Conservation (phyloP, 2,797 vertebrate species). For the Acanthopagrus latus region DNA sequence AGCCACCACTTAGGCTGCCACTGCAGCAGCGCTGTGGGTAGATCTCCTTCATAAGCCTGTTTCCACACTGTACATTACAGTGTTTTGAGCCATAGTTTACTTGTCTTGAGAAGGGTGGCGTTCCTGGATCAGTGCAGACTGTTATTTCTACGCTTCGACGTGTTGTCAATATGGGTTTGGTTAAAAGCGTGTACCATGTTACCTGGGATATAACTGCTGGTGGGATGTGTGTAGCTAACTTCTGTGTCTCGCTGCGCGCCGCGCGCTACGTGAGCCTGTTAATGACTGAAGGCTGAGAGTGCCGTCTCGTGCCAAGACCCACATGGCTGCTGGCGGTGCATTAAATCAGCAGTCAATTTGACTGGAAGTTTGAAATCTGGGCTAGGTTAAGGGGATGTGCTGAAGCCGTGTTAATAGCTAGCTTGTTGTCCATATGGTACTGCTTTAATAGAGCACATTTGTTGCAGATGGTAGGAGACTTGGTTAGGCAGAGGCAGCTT, state of each 20-base stretch:
- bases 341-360: constrained; percentile 93
- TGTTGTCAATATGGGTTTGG: constrained; percentile 41
- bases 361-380: constrained; percentile 92
- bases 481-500: constrained; percentile 89
- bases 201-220: constrained; percentile 57
- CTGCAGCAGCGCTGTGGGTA: constrained; percentile 58
- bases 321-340: constrained; percentile 89
- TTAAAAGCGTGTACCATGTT: constrained; percentile 44
- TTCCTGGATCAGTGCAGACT: constrained; percentile 42
- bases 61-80: constrained; percentile 65
- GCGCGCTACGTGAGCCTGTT: constrained; percentile 68
- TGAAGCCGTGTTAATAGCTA: constrained; percentile 95
- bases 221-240: constrained; percentile 58
- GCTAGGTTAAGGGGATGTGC: constrained; percentile 88
- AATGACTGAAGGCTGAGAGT: constrained; percentile 81
- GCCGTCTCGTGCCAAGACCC: constrained; percentile 86
- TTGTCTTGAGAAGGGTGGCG: constrained; percentile 38
- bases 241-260: constrained; percentile 60
- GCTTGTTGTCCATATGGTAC: constrained; percentile 97
- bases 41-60: constrained; percentile 61
- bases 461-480: constrained; percentile 96
- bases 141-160: constrained; percentile 3
- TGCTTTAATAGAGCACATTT: constrained; percentile 97
- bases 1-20: constrained; percentile 61
- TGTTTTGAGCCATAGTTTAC: constrained; percentile 54